Evolutionary conservation across 2,888 invertebrate species (phyloP), one percentile per base, ranked within the genome.

Genomic region (Isoperla grammatica): DNA sequence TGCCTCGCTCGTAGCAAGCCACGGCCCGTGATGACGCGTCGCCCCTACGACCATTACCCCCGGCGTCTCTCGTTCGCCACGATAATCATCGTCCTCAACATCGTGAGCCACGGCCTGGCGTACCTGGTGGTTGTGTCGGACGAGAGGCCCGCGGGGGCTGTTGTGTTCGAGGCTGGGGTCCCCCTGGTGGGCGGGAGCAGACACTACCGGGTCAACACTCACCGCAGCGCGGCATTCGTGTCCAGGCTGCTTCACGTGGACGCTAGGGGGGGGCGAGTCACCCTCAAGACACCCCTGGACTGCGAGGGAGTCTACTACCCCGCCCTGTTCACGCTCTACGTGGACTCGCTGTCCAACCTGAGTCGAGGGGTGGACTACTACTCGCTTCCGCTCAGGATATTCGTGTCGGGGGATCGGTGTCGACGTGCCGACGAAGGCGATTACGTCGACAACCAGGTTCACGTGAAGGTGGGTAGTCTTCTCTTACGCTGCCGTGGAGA

Each of bases 291-390:
- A 69, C 79, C 80, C 57, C 76, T 92, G 12, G 81, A 85, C 70
- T 92, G 92, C 74, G 86, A 90, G 69, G 90, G 90, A 63, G 79
- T 89, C 35, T 85, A 86, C 66, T 91, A 92, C 71, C 91, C 92
- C 0, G 87, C 87, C 69, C 79, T 92, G 59, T 91, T 93, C 73
- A 91, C 90, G 3, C 83, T 91, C 71, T 89, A 90, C 74, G 86
- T 93, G 62, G 92, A 93, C 72, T 92, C 92, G 37, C 88, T 87
- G 55, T 88, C 90, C 63, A 88, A 86, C 50, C 66, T 66, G 17
- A 69, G 63, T 23, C 60, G 64, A 35, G 66, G 88, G 66, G 87
- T 91, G 63, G 89, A 90, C 71, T 91, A 90, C 72, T 90, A 89
- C 70, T 89, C 90, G 69, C 73, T 90, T 59, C 90, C 90, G 1